Evolutionary conservation across 1,140 invertebrate species (phyloP), one percentile per base, ranked within the genome.

Genomic region (Ostrea edulis): DNA sequence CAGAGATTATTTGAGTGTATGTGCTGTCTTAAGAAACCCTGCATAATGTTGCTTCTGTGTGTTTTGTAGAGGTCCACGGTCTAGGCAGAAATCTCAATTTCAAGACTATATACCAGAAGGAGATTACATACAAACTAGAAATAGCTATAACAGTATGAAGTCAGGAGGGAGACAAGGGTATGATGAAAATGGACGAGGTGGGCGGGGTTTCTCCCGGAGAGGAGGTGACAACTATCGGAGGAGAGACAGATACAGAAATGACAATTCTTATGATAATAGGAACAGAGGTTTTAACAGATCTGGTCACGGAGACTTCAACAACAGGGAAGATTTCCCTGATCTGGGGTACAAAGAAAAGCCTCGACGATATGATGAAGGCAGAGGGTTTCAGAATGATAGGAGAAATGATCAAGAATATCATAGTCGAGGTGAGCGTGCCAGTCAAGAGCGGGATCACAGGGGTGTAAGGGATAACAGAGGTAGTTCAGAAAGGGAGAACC

Each of bases 21-120:
- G 35, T 44, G 35, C 35, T 44, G 1, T 44, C 35, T 2, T 44
- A 2, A 44, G 5, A 44, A 44, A 44, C n/a, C n/a, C n/a, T 44
- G 5, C 35, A 44, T 5, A 44, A 44, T 44, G 35, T 5, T 44
- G 5, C 5, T 44, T 2, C 35, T 44, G 35, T 44, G 5, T 44
- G 35, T 55, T 22, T 85, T 85, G 83, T n/a, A 90, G 91, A 65
- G 90, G 88, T 8, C 83, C 87, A 58, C 82, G 91, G 65, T 77
- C 88, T 14, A 85, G 87, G 25, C 82, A 90, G 54, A 82, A 68
- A 62, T 53, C 90, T 22, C 77, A 71, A 29, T 55, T 91, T 11
- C 22, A 85, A 25, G 91, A 92, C 29, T 92, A 88, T 58, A 83
- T 92, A 20, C n/a, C 53, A 22, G 88, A 85, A 87, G 71, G 85